Evolutionary conservation across 2,888 invertebrate genomes (phyloP).

Genomic region (Mesorhabditis spiculigera): DNA sequence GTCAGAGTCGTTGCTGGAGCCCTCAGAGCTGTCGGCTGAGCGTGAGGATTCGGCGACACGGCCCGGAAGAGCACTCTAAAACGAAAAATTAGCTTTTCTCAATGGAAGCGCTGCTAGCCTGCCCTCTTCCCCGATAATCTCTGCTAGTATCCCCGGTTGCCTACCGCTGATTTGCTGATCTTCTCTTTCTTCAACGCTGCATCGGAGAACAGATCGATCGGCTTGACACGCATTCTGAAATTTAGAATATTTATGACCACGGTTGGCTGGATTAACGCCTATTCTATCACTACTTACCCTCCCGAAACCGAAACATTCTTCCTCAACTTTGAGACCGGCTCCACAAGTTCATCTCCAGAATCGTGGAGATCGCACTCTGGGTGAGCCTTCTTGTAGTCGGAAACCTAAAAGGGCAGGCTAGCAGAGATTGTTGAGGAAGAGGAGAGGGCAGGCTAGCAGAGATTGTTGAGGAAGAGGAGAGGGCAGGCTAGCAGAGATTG

Average conservation of each 20-base stretch:
- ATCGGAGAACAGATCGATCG: background rate
- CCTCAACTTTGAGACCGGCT: background rate
- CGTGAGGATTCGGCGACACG: background rate
- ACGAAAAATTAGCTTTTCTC: background rate
- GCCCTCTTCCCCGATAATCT: background rate
- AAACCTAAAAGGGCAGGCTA: background rate
- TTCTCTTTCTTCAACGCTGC: background rate
- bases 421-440: background rate
- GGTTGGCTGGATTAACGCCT: background rate
- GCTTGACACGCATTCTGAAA: background rate
- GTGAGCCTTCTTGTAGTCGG: conserved; percentile 4
- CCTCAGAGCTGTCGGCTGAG: background rate
- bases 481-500: too few relatives aligned
- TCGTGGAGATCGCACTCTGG: background rate
- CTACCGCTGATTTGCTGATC: conserved; percentile 1
- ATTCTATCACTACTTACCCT: background rate
- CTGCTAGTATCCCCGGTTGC: background rate
- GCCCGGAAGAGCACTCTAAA: background rate
- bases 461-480: too few relatives aligned
- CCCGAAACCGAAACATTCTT: background rate
- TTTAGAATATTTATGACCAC: too few relatives aligned
- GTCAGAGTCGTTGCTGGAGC: background rate
- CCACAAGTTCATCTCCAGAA: background rate
- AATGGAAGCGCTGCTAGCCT: background rate
- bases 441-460: background rate